A percentile compares a stretch with the other conserved stretches of the same genome.
Evolutionary conservation across 2,113 vertebrate genomes (phyloP).

Genomic region (Peromyscus polionotus): DNA sequence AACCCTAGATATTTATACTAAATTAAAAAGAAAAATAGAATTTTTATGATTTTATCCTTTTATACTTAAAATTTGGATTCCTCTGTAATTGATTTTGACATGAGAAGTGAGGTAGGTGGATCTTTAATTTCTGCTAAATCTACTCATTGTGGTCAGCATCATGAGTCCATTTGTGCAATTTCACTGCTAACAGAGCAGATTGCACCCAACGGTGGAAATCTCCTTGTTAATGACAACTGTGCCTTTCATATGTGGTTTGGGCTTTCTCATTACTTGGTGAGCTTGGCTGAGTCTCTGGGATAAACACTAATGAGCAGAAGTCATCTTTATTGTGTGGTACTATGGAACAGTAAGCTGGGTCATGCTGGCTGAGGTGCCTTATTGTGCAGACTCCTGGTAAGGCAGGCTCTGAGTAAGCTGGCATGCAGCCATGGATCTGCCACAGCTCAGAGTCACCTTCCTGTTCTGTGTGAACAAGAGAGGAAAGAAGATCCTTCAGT

Average conservation of each 20-base stretch:
- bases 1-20: neutral
- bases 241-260: neutral
- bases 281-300: neutral
- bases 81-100: neutral
- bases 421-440: neutral
- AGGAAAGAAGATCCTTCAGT: neutral
- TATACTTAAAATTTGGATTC: neutral
- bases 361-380: neutral
- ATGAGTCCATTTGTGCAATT: neutral
- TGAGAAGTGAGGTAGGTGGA: neutral
- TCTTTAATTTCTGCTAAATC: neutral
- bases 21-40: neutral
- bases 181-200: neutral
- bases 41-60: neutral
- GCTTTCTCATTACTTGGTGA: constrained; percentile 4
- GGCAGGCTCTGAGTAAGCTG: neutral
- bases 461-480: neutral
- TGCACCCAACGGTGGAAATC: neutral
- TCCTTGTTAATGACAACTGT: neutral
- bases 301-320: constrained; percentile 4
- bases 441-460: neutral
- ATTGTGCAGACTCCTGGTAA: neutral
- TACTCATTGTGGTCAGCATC: neutral
- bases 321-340: neutral
- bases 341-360: neutral